phyloP scores from a whole-genome alignment of 2,113 vertebrate genomes.

The Rhinogobius similis region DNA sequence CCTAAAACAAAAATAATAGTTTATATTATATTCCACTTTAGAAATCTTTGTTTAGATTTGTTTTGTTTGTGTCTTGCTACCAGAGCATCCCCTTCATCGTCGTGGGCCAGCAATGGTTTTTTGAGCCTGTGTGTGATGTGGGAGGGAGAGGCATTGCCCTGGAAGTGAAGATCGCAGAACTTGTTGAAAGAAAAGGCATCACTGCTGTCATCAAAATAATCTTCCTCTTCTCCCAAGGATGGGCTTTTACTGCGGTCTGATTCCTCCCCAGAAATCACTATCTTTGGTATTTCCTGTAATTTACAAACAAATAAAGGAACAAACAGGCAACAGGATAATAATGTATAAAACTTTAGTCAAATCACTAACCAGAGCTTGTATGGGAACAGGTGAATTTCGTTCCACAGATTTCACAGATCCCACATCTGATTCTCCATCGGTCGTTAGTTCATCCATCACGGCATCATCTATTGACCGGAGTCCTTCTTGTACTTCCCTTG shows the following conservation, averaged over 20 bases:
- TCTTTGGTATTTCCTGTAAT: not conserved
- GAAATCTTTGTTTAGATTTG: not conserved
- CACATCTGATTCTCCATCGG: not conserved
- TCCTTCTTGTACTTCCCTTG: slow-evolving; percentile 42
- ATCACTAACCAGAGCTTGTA: slow-evolving; percentile 74
- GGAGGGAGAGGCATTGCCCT: slow-evolving; percentile 77
- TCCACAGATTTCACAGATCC: slow-evolving; percentile 15
- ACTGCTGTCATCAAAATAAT: slow-evolving; percentile 77
- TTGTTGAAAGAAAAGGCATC: slow-evolving; percentile 84
- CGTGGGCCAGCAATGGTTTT: slow-evolving; percentile 86
- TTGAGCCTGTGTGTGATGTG: slow-evolving; percentile 79
- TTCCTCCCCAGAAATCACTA: not conserved
- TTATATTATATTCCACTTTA: not conserved
- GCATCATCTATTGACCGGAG: slow-evolving; percentile 21
- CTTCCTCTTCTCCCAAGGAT: slow-evolving; percentile 42
- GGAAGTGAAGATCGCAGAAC: slow-evolving; percentile 87
- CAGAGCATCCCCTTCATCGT: slow-evolving; percentile 83
- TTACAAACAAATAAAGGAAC: not conserved
- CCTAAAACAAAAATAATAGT: slow-evolving; percentile 67
- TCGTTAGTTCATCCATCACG: not conserved
- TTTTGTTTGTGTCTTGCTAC: slow-evolving; percentile 62
- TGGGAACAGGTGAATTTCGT: slow-evolving; percentile 66
- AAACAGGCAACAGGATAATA: not conserved
- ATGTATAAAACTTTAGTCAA: not conserved
- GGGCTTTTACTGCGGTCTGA: not conserved